Percentiles rank a stretch among this genome's conserved stretches.
These are phyloP conservation scores for Ommatoiulus sabulosus DNA, from an alignment of 2,888 invertebrate genomes.

Conservation along the genomic window DNA sequence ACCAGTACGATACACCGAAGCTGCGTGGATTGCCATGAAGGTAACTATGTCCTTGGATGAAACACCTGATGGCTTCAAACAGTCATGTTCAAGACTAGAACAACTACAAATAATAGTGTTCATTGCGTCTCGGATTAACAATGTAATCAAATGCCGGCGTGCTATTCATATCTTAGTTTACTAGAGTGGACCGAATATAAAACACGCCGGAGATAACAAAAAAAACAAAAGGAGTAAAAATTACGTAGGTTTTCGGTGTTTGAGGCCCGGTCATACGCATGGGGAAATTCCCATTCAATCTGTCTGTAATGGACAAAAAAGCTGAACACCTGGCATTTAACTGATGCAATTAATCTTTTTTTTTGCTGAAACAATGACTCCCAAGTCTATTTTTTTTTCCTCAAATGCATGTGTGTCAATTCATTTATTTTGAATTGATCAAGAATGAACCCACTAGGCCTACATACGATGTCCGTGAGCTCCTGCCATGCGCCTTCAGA, in stretches of 20 bases:
- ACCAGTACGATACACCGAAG: too few relatives aligned
- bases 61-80: too few relatives aligned
- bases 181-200: not conserved
- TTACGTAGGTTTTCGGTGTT: not conserved
- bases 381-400: too few relatives aligned
- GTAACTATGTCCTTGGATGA: too few relatives aligned
- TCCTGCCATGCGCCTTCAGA: not conserved
- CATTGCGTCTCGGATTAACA: too few relatives aligned
- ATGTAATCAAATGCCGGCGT: too few relatives aligned
- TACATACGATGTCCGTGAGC: constrained; percentile 1
- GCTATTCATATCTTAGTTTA: not conserved
- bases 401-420: constrained; percentile 11
- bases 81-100: too few relatives aligned
- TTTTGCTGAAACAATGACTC: not conserved
- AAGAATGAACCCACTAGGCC: constrained; percentile 11
- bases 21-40: too few relatives aligned
- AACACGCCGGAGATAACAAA: not conserved
- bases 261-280: not conserved
- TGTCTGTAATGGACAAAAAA: not conserved
- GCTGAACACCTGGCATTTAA: constrained; percentile 19
- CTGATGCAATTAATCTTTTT: constrained; percentile 19
- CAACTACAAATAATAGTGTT: too few relatives aligned
- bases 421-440: constrained; percentile 12
- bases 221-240: not conserved
- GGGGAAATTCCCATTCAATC: not conserved